These are phyloP conservation scores for Drymonia ruficornis DNA, from an alignment of 2,888 invertebrate genomes.

Conservation along the genomic window DNA sequence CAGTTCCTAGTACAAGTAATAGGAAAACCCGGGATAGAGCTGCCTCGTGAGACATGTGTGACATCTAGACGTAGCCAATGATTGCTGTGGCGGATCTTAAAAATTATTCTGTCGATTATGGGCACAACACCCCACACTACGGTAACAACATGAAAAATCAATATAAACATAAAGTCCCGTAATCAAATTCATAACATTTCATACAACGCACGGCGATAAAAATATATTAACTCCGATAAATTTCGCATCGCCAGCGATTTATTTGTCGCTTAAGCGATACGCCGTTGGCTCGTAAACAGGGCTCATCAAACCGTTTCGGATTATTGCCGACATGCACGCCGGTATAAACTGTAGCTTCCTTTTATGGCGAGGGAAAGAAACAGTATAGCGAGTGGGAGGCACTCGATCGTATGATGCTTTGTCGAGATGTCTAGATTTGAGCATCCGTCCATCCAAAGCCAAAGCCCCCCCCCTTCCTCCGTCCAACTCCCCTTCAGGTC, in stretches of 20 bases:
- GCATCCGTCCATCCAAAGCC: no score
- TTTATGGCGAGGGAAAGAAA: conserved; percentile 38
- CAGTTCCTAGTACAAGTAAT: no score
- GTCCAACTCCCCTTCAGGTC: no score
- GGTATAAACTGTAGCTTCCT: conserved; percentile 53
- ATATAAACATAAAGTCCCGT: conserved; percentile 39
- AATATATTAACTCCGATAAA: conserved; percentile 78
- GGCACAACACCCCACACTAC: conserved; percentile 15
- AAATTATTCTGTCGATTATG: no score
- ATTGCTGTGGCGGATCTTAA: no score
- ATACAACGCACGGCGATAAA: conserved; percentile 64
- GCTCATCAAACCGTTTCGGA: conserved; percentile 64
- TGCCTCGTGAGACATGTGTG: no score
- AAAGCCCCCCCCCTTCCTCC: no score
- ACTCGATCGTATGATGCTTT: conserved; percentile 21
- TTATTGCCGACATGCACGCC: conserved; percentile 65
- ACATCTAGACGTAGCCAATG: no score
- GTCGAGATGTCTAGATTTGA: conserved; percentile 35
- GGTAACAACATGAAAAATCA: conserved; percentile 33
- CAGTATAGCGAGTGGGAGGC: conserved; percentile 31
- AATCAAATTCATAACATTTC: conserved; percentile 58
- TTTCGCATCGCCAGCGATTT: conserved; percentile 76
- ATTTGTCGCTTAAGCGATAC: conserved; percentile 72
- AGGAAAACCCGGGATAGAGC: no score
- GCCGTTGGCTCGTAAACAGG: conserved; percentile 69